A percentile compares a stretch with the other conserved stretches of the same genome.
Evolutionary conservation across 2,888 invertebrate species (phyloP).

Genomic region (Fragum fragum): DNA sequence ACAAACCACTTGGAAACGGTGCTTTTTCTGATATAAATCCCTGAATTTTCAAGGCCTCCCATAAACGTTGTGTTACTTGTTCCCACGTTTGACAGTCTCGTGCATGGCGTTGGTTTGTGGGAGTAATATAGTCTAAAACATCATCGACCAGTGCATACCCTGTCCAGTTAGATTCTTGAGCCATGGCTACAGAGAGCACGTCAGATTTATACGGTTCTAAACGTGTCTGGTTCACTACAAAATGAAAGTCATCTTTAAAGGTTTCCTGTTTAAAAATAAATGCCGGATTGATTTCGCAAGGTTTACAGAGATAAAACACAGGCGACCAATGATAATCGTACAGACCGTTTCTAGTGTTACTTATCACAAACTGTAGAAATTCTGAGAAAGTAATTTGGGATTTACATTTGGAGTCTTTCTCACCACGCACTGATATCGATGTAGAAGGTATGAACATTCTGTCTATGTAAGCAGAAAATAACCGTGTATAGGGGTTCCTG

Average conservation of each 20-base stretch:
- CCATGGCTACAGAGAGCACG: neutral
- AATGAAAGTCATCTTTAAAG: constrained; percentile 3
- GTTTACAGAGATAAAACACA: constrained; percentile 13
- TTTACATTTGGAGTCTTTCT: constrained; percentile 13
- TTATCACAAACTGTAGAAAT: constrained; percentile 12
- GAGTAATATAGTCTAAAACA: constrained; percentile 10
- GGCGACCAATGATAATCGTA: constrained; percentile 23
- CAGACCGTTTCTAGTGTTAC: neutral
- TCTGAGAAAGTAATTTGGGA: constrained; percentile 9
- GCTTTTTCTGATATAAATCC: neutral
- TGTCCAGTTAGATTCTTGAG: neutral
- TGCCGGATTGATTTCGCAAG: neutral
- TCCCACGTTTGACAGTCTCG: constrained; percentile 8
- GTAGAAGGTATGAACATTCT: constrained; percentile 14
- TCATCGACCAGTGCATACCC: constrained; percentile 8
- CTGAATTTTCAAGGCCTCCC: constrained; percentile 16
- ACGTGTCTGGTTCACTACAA: neutral
- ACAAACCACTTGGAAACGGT: neutral
- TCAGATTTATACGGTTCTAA: constrained; percentile 5
- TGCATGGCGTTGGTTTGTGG: neutral
- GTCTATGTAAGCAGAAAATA: constrained; percentile 19
- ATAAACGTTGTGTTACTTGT: neutral
- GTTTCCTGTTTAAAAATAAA: constrained; percentile 15
- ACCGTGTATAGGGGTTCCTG: constrained; percentile 3
- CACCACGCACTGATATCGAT: constrained; percentile 7